Base-by-base conservation (phyloP, 2,888 invertebrate genomes). In the Boloria selene region DNA sequence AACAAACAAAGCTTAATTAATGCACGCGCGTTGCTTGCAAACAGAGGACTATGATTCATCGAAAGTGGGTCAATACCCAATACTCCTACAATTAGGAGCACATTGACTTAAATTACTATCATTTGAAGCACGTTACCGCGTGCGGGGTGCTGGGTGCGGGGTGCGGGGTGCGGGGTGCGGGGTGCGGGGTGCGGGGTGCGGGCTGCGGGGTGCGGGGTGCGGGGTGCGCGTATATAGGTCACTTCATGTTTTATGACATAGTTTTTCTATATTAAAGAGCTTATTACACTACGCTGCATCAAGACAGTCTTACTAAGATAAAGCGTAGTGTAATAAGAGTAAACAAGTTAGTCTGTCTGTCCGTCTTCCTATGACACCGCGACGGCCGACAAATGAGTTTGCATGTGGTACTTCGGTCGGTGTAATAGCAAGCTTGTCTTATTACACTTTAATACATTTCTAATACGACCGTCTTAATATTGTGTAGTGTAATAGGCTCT, bases 161-260 rank as follows among this genome's bases (percentile, higher is more conserved):
- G 31, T 4, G 26, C 49, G 10, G 13, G 4, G 26, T 2, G 26
- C n/a, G 10, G n/a, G 2, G 22, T 22, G 22, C 22, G 22, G 22
- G 2, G 31, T 4, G 26, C 49, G 10, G 13, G 4, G 26, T 2
- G 26, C n/a, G 10, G n/a, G 2, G 22, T 22, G 22, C 22, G 22
- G 22, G 2, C 10, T 4, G 26, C 49, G 10, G 13, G 2, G 22
- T 22, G 22, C 22, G 22, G 22, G 2, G 31, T 4, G 26, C 49
- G 10, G 13, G 4, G 26, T 2, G 26, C n/a, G 10, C 4, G n/a
- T 22, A 56, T 56, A 56, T 56, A 56, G 56, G 56, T 56, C 55
- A 56, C 2, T n/a, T 13, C 3, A 45, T 56, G 22, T 56, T 44
- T 45, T 22, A 13, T 56, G n/a, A 14, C 22, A 45, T 45, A 45